Conservation (phyloP, 2,113 vertebrate species). For the Malurus melanocephalus region DNA sequence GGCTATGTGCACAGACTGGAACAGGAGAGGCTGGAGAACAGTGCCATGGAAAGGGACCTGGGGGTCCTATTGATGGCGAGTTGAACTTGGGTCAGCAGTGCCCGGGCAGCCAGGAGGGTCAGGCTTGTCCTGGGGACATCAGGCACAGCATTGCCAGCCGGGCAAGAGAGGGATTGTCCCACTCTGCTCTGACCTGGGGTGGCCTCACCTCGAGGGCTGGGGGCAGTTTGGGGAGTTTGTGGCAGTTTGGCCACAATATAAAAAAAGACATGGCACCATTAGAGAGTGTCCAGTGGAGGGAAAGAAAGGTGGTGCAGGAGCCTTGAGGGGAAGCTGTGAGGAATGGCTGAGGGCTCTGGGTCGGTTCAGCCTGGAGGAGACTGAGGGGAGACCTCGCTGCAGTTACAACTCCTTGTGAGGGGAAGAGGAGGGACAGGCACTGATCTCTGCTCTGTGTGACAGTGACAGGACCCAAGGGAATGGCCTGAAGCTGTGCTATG, state of each 20-base stretch:
- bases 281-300: neutral
- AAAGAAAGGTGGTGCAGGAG: neutral
- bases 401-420: neutral
- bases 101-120: neutral
- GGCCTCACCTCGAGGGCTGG: neutral
- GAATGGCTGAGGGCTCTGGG: fast-evolving
- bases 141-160: fast-evolving
- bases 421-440: neutral
- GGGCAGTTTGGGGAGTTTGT: neutral
- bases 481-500: neutral
- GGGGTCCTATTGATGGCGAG: fast-evolving
- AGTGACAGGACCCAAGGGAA: fast-evolving
- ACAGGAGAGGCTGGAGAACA: neutral
- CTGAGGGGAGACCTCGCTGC: neutral
- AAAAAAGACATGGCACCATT: neutral
- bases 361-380: neutral
- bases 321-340: neutral
- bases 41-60: neutral
- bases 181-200: fast-evolving
- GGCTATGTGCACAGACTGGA: neutral
- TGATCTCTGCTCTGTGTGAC: neutral
- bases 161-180: neutral
- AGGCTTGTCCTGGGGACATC: fast-evolving
- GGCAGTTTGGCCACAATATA: neutral
- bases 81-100: neutral